phyloP scores from a whole-genome alignment of 2,113 vertebrate genomes.

The Trogon surrucura region DNA sequence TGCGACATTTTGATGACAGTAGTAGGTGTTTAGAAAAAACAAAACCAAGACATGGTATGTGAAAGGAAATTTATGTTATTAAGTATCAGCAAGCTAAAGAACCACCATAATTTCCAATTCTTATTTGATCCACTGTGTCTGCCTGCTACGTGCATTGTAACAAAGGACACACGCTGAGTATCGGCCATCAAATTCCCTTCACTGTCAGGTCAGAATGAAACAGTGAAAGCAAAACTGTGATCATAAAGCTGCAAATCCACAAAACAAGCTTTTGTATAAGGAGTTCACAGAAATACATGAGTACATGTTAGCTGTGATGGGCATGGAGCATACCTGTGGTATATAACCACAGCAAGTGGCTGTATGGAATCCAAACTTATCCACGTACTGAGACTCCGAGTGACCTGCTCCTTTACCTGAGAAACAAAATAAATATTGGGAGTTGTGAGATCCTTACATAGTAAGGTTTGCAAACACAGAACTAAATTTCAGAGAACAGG shows the following conservation, averaged over 20 bases:
- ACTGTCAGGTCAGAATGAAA: not conserved
- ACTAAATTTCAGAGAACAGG: not conserved
- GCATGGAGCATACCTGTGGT: conserved; percentile 80
- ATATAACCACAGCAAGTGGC: conserved; percentile 91
- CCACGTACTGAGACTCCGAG: conserved; percentile 70
- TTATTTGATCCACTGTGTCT: not conserved
- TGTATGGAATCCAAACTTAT: conserved; percentile 86
- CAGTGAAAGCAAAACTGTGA: not conserved
- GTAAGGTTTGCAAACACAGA: not conserved
- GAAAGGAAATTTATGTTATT: not conserved
- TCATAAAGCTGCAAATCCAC: not conserved
- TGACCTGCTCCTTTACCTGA: conserved; percentile 80
- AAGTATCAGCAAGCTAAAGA: not conserved
- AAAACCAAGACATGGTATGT: not conserved
- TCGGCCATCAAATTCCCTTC: not conserved
- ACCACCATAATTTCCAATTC: not conserved
- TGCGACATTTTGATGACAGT: not conserved
- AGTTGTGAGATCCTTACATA: not conserved
- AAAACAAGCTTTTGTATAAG: not conserved
- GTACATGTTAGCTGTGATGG: not conserved
- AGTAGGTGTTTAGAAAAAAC: not conserved
- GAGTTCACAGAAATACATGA: not conserved
- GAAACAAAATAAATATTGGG: not conserved
- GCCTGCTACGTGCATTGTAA: not conserved
- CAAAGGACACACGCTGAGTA: not conserved